phyloP scores from a whole-genome alignment of 2,797 vertebrate species.

The Neosalanx taihuensis region DNA sequence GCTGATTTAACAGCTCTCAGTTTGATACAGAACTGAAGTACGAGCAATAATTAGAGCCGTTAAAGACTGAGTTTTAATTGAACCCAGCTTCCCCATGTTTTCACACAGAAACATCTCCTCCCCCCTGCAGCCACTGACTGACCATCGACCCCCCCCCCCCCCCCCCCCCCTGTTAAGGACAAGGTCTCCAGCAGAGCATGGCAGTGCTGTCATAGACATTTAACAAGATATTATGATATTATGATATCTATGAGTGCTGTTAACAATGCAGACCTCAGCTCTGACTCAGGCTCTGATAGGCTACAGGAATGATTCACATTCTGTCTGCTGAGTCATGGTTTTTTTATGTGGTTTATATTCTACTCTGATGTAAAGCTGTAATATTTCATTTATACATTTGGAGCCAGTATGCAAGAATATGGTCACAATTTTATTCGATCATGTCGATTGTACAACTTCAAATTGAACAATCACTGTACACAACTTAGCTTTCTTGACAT shows the following conservation, averaged over 20 bases:
- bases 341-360: too few relatives aligned
- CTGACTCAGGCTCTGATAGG: constrained; percentile 4
- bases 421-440: not conserved
- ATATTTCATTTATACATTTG: too few relatives aligned
- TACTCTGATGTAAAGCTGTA: too few relatives aligned
- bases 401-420: too few relatives aligned
- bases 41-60: not conserved
- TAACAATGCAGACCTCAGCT: constrained; percentile 19
- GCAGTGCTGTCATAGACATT: not conserved
- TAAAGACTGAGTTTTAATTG: constrained; percentile 31
- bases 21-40: not conserved
- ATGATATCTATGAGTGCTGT: too few relatives aligned
- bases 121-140: constrained; percentile 20
- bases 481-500: too few relatives aligned
- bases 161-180: constrained; percentile 31
- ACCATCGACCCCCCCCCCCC: constrained; percentile 16
- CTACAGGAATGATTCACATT: too few relatives aligned
- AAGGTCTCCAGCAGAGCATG: constrained; percentile 1
- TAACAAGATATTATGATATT: too few relatives aligned
- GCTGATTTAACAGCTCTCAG: not conserved
- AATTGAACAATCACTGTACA: too few relatives aligned
- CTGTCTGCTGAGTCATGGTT: too few relatives aligned
- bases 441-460: not conserved
- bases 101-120: constrained; percentile 8
- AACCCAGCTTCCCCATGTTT: constrained; percentile 14